Percentiles rank a stretch among this genome's conserved stretches.
Conservation (phyloP, 2,113 vertebrate genomes). For the Nanorana parkeri region DNA sequence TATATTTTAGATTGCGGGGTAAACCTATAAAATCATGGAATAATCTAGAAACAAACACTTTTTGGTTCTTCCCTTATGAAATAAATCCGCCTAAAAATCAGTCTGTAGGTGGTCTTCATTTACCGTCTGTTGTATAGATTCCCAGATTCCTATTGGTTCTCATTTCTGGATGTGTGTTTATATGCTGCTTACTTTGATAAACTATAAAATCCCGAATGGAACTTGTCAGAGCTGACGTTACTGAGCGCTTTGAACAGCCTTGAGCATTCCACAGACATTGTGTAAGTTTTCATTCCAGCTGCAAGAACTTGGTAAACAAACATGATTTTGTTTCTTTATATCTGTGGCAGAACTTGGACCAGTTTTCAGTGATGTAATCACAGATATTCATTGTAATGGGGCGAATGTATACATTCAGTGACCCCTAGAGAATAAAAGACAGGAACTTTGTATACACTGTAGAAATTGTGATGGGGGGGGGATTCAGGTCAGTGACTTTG, state of each 20-base stretch:
- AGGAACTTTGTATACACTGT: no score
- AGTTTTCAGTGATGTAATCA: not conserved
- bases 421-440: not conserved
- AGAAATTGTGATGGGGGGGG: no score
- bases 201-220: not conserved
- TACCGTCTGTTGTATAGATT: not conserved
- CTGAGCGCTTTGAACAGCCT: not conserved
- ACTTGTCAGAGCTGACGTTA: no score
- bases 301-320: not conserved
- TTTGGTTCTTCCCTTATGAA: no score
- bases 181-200: conserved; percentile 8
- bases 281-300: not conserved
- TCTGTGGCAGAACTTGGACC: not conserved
- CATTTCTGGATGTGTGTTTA: not conserved
- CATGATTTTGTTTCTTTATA: not conserved
- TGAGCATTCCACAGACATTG: not conserved
- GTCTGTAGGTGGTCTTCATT: not conserved
- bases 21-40: no score
- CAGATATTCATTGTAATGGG: not conserved
- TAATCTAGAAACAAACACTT: no score
- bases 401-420: not conserved
- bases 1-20: no score
- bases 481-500: no score
- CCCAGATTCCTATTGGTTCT: not conserved
- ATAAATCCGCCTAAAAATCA: not conserved